Evolutionary conservation across 1,140 invertebrate genomes (phyloP), one percentile per base, ranked within the genome.

Genomic region (Paraescarpia echinospica): DNA sequence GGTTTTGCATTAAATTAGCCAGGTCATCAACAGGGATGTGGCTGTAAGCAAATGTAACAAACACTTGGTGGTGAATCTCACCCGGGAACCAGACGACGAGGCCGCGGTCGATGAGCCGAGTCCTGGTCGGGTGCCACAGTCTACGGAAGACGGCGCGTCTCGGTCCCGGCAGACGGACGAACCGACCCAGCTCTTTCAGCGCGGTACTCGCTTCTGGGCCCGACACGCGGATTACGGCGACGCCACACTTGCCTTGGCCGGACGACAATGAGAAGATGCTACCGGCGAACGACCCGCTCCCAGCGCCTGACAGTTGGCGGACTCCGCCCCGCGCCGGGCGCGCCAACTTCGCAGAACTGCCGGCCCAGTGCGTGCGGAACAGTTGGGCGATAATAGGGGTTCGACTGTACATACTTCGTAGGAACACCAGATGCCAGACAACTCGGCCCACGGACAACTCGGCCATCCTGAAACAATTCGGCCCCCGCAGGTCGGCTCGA

Each of bases 41-140:
- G n/a, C n/a, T n/a, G n/a, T n/a, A n/a, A n/a, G n/a, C n/a, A 9
- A 31, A 35, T 1, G 77, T 59, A 92, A 92, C 12, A 5, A 33
- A 41, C n/a, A 14, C n/a, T 33, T 48, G 27, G 27, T 34, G 35
- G 51, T 41, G 22, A 89, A 31, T 93, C 93, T 93, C 96, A 97
- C 97, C 97, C 94, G 98, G 98, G 97, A 98, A 98, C 97, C 98
- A 98, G 35, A 99, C 94, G 8, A 98, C 96, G n/a, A 99, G 95
- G 2, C 98, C 98, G 95, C 97, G 97, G 95, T 99, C 98, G 90
- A 99, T 97, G 77, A 97, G 95, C 95, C 98, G 97, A 35, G 96
- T 95, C 35, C 96, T 97, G 33, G 94, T 92, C 27, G 97, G 97
- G 96, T 98, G 93, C 35, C 96, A 93, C 94, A 96, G 77, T 97